phyloP scores from a whole-genome alignment of 1,140 invertebrate genomes.

The Adoxophyes honmai region DNA sequence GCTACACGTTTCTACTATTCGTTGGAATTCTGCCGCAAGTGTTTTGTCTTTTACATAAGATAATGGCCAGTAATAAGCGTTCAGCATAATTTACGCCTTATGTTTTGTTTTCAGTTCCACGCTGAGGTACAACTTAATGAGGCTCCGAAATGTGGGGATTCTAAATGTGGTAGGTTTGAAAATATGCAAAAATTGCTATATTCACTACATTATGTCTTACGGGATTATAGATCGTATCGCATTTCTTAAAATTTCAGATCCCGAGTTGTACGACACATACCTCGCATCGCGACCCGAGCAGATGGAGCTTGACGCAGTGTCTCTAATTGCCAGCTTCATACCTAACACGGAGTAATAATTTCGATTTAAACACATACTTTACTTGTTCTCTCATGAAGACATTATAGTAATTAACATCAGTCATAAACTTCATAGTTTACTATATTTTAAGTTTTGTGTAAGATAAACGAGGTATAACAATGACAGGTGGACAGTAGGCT shows the following conservation, averaged over 20 bases:
- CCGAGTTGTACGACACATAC: slow-evolving; percentile 79
- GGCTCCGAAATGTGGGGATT: slow-evolving; percentile 26
- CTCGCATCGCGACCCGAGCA: slow-evolving; percentile 78
- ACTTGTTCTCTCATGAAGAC: not conserved
- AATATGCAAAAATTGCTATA: not conserved
- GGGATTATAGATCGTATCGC: no score
- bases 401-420: no score
- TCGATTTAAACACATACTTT: not conserved
- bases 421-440: no score
- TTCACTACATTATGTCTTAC: no score
- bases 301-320: slow-evolving; percentile 83
- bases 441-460: no score
- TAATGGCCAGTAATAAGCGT: not conserved
- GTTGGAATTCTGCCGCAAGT: no score
- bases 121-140: slow-evolving; percentile 76
- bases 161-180: not conserved
- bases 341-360: slow-evolving; percentile 71
- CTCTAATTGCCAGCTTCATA: slow-evolving; percentile 76
- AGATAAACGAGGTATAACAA: no score
- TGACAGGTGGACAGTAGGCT: no score
- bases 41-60: not conserved
- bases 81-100: not conserved
- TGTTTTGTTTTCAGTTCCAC: slow-evolving; percentile 79
- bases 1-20: no score
- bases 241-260: slow-evolving; percentile 50